A percentile compares a stretch with the other conserved stretches of the same genome.
phyloP scores from a whole-genome alignment of 2,113 vertebrate genomes.

The Gavia stellata region DNA sequence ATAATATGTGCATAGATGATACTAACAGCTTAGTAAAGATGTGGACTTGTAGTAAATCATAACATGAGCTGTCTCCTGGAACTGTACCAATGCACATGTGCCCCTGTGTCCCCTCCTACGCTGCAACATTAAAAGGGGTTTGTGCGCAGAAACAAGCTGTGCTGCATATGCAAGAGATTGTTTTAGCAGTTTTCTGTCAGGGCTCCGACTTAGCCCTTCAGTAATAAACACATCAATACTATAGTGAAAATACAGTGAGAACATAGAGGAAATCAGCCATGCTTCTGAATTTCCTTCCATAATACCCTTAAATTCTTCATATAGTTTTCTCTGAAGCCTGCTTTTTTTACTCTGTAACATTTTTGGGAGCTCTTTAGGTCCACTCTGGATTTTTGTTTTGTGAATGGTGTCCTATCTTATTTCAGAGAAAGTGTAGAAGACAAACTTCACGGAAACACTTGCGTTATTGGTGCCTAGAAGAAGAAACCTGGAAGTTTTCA shows the following conservation, averaged over 20 bases:
- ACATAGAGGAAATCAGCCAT: neutral
- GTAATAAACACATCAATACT: neutral
- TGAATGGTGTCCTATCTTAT: neutral
- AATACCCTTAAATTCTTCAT: neutral
- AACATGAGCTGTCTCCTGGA: neutral
- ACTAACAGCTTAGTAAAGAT: neutral
- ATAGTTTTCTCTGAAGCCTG: neutral
- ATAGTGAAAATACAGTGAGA: neutral
- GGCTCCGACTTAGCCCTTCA: neutral
- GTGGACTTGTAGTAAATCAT: neutral
- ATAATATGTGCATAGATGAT: neutral
- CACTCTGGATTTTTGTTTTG: neutral
- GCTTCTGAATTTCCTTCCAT: neutral
- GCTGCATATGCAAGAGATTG: neutral
- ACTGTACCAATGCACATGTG: neutral
- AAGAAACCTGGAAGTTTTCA: neutral
- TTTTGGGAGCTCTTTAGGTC: neutral
- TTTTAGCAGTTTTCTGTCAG: neutral
- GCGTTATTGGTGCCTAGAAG: neutral
- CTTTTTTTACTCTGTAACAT: neutral
- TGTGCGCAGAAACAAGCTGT: neutral
- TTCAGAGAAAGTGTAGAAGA: neutral
- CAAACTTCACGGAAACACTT: neutral
- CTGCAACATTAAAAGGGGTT: neutral
- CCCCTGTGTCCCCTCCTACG: neutral